phyloP scores from a whole-genome alignment of 2,888 invertebrate species.

The Meandrusa payeni region DNA sequence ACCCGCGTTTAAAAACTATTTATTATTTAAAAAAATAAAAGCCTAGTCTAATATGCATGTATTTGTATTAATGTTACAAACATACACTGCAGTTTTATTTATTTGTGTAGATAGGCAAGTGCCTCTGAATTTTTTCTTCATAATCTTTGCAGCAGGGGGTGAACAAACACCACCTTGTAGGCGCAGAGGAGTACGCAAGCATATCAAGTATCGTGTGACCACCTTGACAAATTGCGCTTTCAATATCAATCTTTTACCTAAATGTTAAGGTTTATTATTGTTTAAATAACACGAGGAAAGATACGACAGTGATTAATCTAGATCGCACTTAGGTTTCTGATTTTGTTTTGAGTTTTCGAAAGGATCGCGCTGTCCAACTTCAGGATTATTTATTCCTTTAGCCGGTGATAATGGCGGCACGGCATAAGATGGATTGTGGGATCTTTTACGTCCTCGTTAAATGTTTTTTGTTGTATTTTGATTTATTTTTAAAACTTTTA shows the following conservation, averaged over 20 bases:
- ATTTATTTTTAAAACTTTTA: too few relatives aligned
- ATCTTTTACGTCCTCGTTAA: too few relatives aligned
- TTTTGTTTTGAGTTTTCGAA: slow-evolving; percentile 5
- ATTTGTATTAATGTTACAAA: too few relatives aligned
- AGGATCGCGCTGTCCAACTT: not conserved
- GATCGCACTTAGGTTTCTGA: slow-evolving; percentile 8
- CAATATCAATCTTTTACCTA: slow-evolving; percentile 18
- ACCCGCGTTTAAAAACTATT: too few relatives aligned
- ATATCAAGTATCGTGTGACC: slow-evolving; percentile 51
- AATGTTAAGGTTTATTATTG: slow-evolving; percentile 19
- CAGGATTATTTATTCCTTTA: too few relatives aligned
- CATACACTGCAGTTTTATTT: too few relatives aligned
- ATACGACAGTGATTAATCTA: slow-evolving; percentile 8
- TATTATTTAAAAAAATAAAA: too few relatives aligned
- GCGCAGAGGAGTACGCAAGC: slow-evolving; percentile 57
- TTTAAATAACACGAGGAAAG: slow-evolving; percentile 1
- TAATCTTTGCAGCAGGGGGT: slow-evolving; percentile 41
- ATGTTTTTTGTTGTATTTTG: not conserved
- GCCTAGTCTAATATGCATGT: too few relatives aligned
- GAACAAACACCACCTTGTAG: slow-evolving; percentile 60
- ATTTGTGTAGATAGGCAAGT: too few relatives aligned
- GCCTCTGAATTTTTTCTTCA: not conserved
- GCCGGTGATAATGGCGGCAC: too few relatives aligned
- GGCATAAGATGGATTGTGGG: too few relatives aligned
- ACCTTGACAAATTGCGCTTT: slow-evolving; percentile 27